These are phyloP conservation scores for Spongilla lacustris DNA, from an alignment of 37 sponge, comb jelly and placozoan species.

Conservation along the genomic window DNA sequence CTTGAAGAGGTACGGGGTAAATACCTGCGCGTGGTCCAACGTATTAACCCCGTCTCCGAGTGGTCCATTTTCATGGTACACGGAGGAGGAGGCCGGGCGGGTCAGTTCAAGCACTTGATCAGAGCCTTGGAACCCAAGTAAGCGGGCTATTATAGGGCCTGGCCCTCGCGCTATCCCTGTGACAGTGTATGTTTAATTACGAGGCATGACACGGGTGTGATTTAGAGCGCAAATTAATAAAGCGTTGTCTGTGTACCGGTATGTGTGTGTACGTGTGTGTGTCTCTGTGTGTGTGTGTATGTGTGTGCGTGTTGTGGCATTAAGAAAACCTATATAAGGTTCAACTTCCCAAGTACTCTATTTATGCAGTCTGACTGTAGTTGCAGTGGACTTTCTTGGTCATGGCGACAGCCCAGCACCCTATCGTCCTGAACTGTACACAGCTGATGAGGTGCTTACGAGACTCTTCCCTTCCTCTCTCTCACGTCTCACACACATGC, in stretches of 20 bases:
- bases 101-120: slow-evolving; percentile 74
- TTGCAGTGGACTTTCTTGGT: slow-evolving; percentile 79
- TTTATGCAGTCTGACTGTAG: slow-evolving; percentile 35
- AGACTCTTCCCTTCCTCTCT: too few relatives aligned
- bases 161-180: not conserved
- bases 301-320: not conserved
- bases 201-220: too few relatives aligned
- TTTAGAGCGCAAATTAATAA: too few relatives aligned
- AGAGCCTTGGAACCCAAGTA: slow-evolving; percentile 27
- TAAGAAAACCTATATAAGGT: too few relatives aligned
- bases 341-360: too few relatives aligned
- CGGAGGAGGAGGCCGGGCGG: slow-evolving; percentile 78
- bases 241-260: not conserved
- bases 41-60: slow-evolving; percentile 5
- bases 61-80: slow-evolving; percentile 65
- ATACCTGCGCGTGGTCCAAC: slow-evolving; percentile 35
- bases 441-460: slow-evolving; percentile 47
- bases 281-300: not conserved
- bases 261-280: not conserved
- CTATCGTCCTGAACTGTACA: slow-evolving; percentile 51
- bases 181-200: not conserved
- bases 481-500: too few relatives aligned
- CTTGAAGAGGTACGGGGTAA: slow-evolving; percentile 47
- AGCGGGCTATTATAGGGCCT: too few relatives aligned
- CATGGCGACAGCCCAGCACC: slow-evolving; percentile 70